Conservation (phyloP, 2,888 invertebrate species). For the Drosophila seclusa region DNA sequence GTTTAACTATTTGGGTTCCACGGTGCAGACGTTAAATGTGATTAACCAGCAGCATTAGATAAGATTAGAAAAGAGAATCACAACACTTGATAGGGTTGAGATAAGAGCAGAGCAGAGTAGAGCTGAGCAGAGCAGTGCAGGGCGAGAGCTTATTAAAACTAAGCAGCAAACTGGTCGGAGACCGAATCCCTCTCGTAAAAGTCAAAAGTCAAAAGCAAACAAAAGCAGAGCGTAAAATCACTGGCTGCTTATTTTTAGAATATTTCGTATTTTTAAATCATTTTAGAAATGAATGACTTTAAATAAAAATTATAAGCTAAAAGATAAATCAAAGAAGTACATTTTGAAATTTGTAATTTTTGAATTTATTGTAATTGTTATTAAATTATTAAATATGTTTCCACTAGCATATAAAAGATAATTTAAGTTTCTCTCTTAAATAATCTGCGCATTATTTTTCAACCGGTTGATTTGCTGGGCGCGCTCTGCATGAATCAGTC, state of each 20-base stretch:
- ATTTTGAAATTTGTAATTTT: not conserved
- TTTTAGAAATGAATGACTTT: not conserved
- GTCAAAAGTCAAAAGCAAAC: constrained; percentile 6
- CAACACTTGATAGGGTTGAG: constrained; percentile 39
- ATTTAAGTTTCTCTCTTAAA: not conserved
- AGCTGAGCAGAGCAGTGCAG: constrained; percentile 1
- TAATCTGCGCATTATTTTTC: not conserved
- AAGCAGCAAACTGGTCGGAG: constrained; percentile 21
- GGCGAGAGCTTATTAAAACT: constrained; percentile 23
- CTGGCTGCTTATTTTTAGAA: not conserved
- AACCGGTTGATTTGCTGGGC: constrained; percentile 19
- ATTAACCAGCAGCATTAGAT: constrained; percentile 18
- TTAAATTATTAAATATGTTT: not conserved
- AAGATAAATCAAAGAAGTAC: not conserved
- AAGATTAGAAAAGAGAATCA: constrained; percentile 2
- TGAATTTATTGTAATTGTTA: not conserved
- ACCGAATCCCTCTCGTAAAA: constrained; percentile 19
- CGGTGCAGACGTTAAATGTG: constrained; percentile 16
- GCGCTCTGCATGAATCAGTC: constrained; percentile 51
- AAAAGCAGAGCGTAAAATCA: constrained; percentile 27
- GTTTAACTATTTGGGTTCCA: constrained; percentile 14
- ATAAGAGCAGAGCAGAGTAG: constrained; percentile 22
- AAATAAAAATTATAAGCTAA: not conserved
- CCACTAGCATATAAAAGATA: not conserved
- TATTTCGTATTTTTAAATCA: not conserved